Conservation (phyloP, 1,140 invertebrate species). For the Dufourea novaeangliae region DNA sequence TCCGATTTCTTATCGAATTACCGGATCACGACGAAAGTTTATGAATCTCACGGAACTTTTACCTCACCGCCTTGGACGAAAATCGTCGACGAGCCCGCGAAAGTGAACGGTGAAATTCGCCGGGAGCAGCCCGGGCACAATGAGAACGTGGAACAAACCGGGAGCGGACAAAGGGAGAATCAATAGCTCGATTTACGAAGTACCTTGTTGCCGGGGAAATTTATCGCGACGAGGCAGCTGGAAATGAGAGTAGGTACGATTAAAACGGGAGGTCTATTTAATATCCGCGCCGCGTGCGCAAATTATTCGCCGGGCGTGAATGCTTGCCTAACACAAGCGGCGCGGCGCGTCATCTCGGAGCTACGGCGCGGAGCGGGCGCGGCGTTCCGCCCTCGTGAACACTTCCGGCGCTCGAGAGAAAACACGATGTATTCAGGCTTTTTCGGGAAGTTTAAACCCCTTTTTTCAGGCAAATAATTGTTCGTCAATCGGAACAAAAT, state of each 20-base stretch:
- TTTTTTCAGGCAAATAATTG: too few relatives aligned
- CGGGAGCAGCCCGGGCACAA: neutral
- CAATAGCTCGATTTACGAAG: slow-evolving; percentile 23
- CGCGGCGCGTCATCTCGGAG: neutral
- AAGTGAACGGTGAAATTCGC: neutral
- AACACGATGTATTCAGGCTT: too few relatives aligned
- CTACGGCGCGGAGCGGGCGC: too few relatives aligned
- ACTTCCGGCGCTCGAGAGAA: too few relatives aligned
- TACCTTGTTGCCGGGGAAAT: slow-evolving; percentile 32
- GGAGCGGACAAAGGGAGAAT: neutral
- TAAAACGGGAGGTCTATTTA: slow-evolving; percentile 4
- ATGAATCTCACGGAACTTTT: neutral
- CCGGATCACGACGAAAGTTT: neutral
- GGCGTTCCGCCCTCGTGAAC: neutral
- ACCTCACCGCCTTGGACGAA: neutral
- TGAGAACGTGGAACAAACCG: neutral
- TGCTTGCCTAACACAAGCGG: neutral
- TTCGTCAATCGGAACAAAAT: too few relatives aligned
- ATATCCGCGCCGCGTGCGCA: neutral
- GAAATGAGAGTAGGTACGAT: slow-evolving; percentile 19
- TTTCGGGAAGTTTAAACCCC: too few relatives aligned
- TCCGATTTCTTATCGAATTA: neutral
- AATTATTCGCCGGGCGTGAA: neutral
- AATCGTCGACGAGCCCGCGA: neutral
- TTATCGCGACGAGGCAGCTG: slow-evolving; percentile 31